These are phyloP conservation scores for Poicephalus meyeri DNA, from an alignment of 2,113 vertebrate genomes.

Conservation along the genomic window DNA sequence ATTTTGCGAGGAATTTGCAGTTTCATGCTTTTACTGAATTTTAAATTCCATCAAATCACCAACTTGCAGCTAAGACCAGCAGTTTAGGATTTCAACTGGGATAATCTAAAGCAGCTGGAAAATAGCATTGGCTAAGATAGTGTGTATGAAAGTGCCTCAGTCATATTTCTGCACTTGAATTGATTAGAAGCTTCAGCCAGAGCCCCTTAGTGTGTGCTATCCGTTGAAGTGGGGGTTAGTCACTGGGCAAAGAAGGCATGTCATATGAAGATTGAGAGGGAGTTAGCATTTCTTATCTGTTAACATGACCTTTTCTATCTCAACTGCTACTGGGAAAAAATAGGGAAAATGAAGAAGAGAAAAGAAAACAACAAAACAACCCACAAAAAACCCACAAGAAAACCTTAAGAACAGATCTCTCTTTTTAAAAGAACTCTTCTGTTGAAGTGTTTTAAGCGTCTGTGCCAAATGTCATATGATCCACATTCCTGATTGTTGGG, in stretches of 20 bases:
- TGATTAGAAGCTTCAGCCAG: background rate
- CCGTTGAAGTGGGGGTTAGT: background rate
- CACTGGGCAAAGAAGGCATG: background rate
- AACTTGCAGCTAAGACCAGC: background rate
- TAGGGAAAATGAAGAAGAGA: background rate
- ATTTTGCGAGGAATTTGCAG: background rate
- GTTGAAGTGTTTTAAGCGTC: background rate
- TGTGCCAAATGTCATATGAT: background rate
- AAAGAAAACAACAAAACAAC: background rate
- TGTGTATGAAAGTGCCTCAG: background rate
- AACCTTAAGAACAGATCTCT: background rate
- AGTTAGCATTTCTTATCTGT: constrained; percentile 15
- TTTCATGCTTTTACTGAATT: constrained; percentile 25
- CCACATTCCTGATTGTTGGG: background rate
- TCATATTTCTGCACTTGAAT: background rate
- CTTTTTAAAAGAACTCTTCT: background rate
- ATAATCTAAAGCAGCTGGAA: constrained; percentile 29
- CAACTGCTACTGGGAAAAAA: background rate
- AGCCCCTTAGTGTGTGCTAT: background rate
- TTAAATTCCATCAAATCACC: constrained; percentile 28
- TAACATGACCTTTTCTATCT: constrained; percentile 26
- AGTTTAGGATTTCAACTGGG: background rate
- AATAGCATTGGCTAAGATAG: background rate
- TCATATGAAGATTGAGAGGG: constrained; percentile 48
- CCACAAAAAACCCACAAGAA: background rate